Conservation (phyloP, 2,888 invertebrate genomes). For the Oscheius sp. region DNA sequence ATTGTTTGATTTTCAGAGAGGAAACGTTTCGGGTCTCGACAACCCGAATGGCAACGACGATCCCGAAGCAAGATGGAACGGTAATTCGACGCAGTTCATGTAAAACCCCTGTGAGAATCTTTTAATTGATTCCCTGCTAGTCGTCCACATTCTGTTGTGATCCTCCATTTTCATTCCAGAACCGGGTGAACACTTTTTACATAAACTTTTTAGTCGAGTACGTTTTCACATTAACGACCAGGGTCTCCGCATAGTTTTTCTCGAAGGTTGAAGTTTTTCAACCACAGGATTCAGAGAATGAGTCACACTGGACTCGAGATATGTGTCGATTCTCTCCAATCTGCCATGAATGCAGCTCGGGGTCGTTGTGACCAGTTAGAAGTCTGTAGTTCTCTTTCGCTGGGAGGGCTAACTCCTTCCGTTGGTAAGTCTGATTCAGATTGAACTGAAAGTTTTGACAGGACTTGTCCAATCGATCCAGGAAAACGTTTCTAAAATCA, state of each 20-base stretch:
- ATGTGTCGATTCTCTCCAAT: constrained; percentile 56
- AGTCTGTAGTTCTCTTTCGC: constrained; percentile 48
- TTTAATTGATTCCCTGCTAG: not conserved
- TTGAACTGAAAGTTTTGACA: too few relatives aligned
- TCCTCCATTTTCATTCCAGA: not conserved
- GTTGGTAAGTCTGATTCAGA: constrained; percentile 32
- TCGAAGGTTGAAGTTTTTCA: too few relatives aligned
- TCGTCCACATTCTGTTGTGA: not conserved
- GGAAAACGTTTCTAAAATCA: not conserved
- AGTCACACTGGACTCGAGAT: constrained; percentile 41
- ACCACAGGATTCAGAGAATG: not conserved
- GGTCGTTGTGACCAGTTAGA: constrained; percentile 52
- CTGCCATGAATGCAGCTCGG: constrained; percentile 47
- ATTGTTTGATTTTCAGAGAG: constrained; percentile 43
- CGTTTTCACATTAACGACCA: not conserved
- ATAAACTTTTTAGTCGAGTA: not conserved
- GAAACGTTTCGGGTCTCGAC: constrained; percentile 50
- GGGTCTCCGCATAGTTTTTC: too few relatives aligned
- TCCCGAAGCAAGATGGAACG: constrained; percentile 54
- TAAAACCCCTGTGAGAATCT: constrained; percentile 1
- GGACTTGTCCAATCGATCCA: not conserved
- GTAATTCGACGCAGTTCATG: constrained; percentile 59
- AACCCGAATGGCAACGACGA: constrained; percentile 51
- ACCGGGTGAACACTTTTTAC: not conserved
- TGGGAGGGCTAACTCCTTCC: constrained; percentile 53